Evolutionary conservation across 2,888 invertebrate species (phyloP).

Genomic region (Cephus spinipes): DNA sequence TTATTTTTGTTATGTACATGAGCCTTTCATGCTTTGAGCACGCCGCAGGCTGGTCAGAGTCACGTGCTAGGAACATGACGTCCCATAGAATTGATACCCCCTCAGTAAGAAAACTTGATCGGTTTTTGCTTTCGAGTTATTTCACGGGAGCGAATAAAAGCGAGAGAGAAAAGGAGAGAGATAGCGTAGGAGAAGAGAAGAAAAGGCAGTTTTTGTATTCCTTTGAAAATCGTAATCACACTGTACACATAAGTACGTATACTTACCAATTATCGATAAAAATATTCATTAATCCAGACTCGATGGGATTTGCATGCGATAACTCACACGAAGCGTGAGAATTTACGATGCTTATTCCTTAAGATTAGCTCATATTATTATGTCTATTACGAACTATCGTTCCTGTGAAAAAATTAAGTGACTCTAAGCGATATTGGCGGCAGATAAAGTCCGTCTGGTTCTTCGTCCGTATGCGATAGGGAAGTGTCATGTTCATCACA

Average conservation of each 20-base stretch:
- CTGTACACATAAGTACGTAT: background rate
- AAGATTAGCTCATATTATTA: background rate
- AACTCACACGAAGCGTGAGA: background rate
- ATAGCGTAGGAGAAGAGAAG: no score
- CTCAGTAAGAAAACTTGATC: background rate
- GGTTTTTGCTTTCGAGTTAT: background rate
- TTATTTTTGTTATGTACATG: slow-evolving; percentile 20
- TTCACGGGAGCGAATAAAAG: background rate
- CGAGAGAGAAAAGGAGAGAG: no score
- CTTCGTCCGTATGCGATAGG: background rate
- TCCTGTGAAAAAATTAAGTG: background rate
- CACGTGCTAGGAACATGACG: slow-evolving; percentile 39
- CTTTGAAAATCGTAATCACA: background rate
- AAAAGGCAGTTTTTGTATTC: background rate
- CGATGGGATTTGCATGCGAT: background rate
- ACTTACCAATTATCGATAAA: background rate
- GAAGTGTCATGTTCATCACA: background rate
- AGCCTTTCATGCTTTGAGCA: slow-evolving; percentile 35
- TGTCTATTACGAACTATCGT: background rate
- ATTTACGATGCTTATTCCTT: background rate
- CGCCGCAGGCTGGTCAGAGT: slow-evolving; percentile 28
- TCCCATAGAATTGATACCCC: background rate
- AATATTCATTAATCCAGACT: background rate
- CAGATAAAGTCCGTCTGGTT: background rate
- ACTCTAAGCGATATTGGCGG: background rate